These are phyloP conservation scores for Ctenopoma kingsleyae DNA, from an alignment of 2,797 vertebrate genomes.

Conservation along the genomic window DNA sequence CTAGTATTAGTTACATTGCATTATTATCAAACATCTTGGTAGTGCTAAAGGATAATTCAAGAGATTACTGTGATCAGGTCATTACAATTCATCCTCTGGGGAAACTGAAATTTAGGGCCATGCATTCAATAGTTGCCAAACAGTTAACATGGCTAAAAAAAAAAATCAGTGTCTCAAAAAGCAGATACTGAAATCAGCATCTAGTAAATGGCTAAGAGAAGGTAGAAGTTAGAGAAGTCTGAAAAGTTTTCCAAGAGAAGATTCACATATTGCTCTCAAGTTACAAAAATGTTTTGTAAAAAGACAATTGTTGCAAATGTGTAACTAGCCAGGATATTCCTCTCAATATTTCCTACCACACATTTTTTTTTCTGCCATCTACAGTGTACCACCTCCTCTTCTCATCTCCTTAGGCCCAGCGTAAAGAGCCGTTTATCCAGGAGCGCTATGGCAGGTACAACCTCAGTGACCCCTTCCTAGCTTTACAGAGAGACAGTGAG, in stretches of 20 bases:
- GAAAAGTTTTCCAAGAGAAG: not conserved
- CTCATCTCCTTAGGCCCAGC: slow-evolving; percentile 86
- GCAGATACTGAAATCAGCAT: not conserved
- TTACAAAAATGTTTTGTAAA: slow-evolving; percentile 9
- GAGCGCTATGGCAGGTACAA: slow-evolving; percentile 95
- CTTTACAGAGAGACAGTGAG: slow-evolving; percentile 94
- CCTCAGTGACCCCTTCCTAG: slow-evolving; percentile 95
- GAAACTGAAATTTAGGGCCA: not conserved
- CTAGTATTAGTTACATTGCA: slow-evolving; percentile 42
- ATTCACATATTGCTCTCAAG: not conserved
- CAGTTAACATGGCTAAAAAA: not conserved
- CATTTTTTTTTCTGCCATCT: not conserved
- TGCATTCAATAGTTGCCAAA: not conserved
- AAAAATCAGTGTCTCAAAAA: not conserved
- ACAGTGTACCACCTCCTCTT: not conserved
- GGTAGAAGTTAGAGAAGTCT: no score
- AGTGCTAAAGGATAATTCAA: not conserved
- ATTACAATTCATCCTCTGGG: not conserved
- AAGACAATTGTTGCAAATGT: slow-evolving; percentile 3
- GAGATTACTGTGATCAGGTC: not conserved
- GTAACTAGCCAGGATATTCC: not conserved
- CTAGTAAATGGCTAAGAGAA: not conserved
- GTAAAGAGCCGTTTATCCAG: slow-evolving; percentile 92
- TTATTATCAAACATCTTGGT: not conserved
- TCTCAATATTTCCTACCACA: not conserved